phyloP scores from a whole-genome alignment of 2,888 invertebrate genomes.

The Gastracanthus pulcherrimus region DNA sequence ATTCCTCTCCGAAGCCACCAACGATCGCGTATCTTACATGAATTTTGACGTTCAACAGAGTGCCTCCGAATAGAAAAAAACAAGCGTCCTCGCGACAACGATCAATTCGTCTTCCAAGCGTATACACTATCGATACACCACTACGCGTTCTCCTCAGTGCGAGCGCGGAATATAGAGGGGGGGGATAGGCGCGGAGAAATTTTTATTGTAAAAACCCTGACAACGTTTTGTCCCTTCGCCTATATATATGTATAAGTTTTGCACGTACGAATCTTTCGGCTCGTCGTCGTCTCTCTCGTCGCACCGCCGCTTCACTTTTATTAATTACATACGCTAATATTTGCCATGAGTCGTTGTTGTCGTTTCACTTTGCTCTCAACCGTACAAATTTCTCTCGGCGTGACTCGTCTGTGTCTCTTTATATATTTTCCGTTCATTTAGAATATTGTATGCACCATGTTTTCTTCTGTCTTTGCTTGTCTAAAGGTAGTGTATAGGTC shows the following conservation, averaged over 20 bases:
- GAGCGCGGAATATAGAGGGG: too few species aligned
- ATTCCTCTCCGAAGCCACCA: too few species aligned
- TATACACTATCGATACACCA: too few species aligned
- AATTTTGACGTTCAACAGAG: too few species aligned
- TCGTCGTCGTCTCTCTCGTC: too few species aligned
- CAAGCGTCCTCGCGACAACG: too few species aligned
- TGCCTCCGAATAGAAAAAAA: too few species aligned
- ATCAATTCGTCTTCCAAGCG: too few species aligned
- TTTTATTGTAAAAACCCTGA: constrained; percentile 45
- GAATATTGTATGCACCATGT: constrained; percentile 40
- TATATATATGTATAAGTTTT: too few species aligned
- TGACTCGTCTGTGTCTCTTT: neutral
- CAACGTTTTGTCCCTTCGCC: neutral
- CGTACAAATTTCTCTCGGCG: neutral
- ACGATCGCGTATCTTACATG: neutral
- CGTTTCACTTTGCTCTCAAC: neutral
- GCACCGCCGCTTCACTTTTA: too few species aligned
- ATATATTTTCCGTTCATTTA: constrained; percentile 15
- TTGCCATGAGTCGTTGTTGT: constrained; percentile 17
- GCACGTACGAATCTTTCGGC: neutral
- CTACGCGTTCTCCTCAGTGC: constrained; percentile 37
- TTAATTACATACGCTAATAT: too few species aligned
- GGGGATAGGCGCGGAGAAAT: constrained; percentile 14
- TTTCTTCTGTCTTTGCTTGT: neutral
- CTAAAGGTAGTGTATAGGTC: neutral